phyloP scores from a whole-genome alignment of 2,113 vertebrate genomes.

The Aptenodytes patagonicus region DNA sequence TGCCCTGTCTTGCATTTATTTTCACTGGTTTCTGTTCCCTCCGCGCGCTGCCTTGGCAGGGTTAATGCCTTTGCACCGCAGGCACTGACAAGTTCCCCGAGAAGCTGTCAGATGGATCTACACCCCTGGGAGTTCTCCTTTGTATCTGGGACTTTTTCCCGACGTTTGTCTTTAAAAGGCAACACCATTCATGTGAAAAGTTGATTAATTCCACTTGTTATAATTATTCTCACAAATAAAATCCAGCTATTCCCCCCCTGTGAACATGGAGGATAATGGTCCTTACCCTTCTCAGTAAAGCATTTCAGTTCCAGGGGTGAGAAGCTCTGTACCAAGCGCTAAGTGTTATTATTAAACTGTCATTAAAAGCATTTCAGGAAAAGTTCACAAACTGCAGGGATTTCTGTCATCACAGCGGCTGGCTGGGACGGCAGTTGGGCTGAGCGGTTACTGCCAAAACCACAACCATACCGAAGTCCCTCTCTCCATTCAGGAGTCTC shows the following conservation, averaged over 20 bases:
- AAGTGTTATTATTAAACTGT: constrained; percentile 48
- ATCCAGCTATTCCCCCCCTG: background rate
- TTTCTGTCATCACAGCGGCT: background rate
- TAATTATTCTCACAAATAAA: constrained; percentile 40
- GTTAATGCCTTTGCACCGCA: background rate
- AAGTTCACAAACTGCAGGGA: constrained; percentile 26
- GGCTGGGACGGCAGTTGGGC: background rate
- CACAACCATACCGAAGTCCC: accelerated
- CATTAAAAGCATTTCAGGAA: constrained; percentile 41
- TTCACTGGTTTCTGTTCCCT: background rate
- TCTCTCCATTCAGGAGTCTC: accelerated
- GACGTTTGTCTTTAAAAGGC: constrained; percentile 22
- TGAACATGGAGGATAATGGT: constrained; percentile 5
- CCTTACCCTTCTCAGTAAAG: background rate
- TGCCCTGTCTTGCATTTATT: background rate
- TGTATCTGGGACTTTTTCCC: background rate
- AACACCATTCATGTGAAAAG: background rate
- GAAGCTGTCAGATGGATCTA: constrained; percentile 14
- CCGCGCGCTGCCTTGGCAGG: background rate
- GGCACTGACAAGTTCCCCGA: background rate
- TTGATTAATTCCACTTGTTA: constrained; percentile 46
- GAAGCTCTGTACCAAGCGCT: background rate
- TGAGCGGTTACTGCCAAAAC: background rate
- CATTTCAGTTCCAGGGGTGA: background rate
- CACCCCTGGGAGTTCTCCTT: background rate